phyloP scores from a whole-genome alignment of 2,797 vertebrate species.

The Gadopsis marmoratus region DNA sequence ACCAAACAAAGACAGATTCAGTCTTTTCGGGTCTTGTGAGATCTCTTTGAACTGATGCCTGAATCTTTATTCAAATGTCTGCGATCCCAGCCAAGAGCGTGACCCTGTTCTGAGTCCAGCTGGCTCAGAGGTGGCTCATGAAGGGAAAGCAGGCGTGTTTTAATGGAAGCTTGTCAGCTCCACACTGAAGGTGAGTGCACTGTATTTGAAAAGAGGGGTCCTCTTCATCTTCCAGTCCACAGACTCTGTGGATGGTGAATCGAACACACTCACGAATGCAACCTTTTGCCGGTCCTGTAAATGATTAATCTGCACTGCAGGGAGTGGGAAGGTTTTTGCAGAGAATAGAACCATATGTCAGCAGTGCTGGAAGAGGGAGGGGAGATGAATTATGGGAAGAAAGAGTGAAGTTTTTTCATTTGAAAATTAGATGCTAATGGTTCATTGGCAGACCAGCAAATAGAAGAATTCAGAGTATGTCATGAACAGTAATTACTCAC shows the following conservation, averaged over 20 bases:
- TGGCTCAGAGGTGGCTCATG: conserved; percentile 45
- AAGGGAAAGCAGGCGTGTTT: conserved; percentile 14
- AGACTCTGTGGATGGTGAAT: neutral
- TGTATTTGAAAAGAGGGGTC: neutral
- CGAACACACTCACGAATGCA: neutral
- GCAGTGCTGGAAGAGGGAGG: neutral
- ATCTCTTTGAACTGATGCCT: neutral
- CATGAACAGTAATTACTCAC: neutral
- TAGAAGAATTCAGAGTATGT: neutral
- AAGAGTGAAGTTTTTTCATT: neutral
- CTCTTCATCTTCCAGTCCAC: conserved; percentile 14
- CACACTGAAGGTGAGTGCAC: conserved; percentile 43
- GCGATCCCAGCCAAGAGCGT: neutral
- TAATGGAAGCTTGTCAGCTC: conserved; percentile 49
- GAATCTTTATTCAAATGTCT: conserved; percentile 26
- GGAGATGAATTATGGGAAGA: neutral
- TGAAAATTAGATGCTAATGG: neutral
- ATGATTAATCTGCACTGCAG: conserved; percentile 41
- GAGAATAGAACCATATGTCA: neutral
- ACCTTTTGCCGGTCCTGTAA: conserved; percentile 18
- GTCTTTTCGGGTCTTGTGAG: neutral
- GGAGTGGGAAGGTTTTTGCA: neutral
- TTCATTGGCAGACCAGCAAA: neutral
- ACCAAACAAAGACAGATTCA: neutral
- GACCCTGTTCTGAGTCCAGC: conserved; percentile 63